A percentile compares a stretch with the other conserved stretches of the same genome.
phyloP scores from a whole-genome alignment of 2,888 invertebrate species.

The Saturnia japonica region DNA sequence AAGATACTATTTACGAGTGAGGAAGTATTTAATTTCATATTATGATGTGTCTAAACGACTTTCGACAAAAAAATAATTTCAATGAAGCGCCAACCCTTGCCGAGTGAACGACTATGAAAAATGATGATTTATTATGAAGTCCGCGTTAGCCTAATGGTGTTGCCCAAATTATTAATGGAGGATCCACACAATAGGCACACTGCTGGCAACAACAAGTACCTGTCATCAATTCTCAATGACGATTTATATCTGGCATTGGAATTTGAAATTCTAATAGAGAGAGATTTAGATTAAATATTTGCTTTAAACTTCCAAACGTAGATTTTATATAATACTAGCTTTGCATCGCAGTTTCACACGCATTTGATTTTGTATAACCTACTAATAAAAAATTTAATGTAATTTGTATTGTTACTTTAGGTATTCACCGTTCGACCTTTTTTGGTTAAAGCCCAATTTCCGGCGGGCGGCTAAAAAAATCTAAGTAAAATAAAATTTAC shows the following conservation, averaged over 20 bases:
- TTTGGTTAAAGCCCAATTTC: no score
- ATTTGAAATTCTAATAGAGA: slow-evolving; percentile 13
- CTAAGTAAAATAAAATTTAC: no score
- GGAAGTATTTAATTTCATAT: no score
- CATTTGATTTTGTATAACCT: no score
- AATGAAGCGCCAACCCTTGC: slow-evolving; percentile 9
- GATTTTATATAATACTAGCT: not conserved
- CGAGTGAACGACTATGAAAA: slow-evolving; percentile 32
- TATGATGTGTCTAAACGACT: not conserved
- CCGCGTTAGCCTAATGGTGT: slow-evolving; percentile 43
- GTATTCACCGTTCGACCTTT: no score
- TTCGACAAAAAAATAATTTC: slow-evolving; percentile 2
- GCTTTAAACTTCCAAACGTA: not conserved
- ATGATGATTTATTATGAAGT: slow-evolving; percentile 53
- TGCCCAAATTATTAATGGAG: slow-evolving; percentile 52
- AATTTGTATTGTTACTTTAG: no score
- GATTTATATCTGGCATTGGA: slow-evolving; percentile 15
- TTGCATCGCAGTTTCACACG: no score
- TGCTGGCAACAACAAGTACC: slow-evolving; percentile 29
- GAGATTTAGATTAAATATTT: slow-evolving; percentile 10
- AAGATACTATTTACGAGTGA: no score
- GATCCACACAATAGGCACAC: slow-evolving; percentile 19
- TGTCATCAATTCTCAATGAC: slow-evolving; percentile 33
- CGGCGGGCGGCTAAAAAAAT: no score
- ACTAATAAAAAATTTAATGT: no score